Base-by-base conservation (phyloP, 2,888 invertebrate species). In the Halictus ligatus region DNA sequence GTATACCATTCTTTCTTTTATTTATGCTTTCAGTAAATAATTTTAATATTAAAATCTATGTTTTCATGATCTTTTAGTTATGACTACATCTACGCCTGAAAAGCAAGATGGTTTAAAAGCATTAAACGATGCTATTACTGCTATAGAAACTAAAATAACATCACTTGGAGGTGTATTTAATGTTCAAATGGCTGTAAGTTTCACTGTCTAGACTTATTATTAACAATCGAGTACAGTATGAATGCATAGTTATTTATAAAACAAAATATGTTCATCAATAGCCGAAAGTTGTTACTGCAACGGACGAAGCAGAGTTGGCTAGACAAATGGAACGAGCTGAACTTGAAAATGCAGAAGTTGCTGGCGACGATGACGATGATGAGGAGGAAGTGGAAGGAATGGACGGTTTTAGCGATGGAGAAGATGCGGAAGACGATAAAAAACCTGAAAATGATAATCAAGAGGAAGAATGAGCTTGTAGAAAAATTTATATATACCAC, bases 61-160 rank as follows among this genome's bases (percentile, higher is more conserved):
- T 50, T 78, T 1, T 58, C 21, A 50, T 13, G 12, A 21, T 40
- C n/a, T 35, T 58, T 67, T n/a, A 97, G 99, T 99, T 84, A 99
- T 99, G 97, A 99, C 99, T 25, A 99, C 99, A 72, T 98, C 99
- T 48, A 99, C 99, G 0, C 98, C 99, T 46, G 99, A 99, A 95
- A 98, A 99, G 94, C 96, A 97, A 75, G 99, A 99, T 92, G 99
- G 99, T 3, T 96, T 99, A 73, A 98, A 98, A 95, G 97, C 98
- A 10, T 95, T 99, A 76, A 98, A 98, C 93, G 97, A 97, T 90
- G 99, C 99, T 25, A 98, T 99, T 86, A 98, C 98, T 89, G 97
- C 97, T 92, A 99, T 99, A 87, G 97, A 98, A 93, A 96, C 97
- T 86, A 97, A 97, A 86, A 99, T 99, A 88, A 97, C 96, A 35